Conservation (phyloP, 2,797 vertebrate species). For the Hybognathus amarus region DNA sequence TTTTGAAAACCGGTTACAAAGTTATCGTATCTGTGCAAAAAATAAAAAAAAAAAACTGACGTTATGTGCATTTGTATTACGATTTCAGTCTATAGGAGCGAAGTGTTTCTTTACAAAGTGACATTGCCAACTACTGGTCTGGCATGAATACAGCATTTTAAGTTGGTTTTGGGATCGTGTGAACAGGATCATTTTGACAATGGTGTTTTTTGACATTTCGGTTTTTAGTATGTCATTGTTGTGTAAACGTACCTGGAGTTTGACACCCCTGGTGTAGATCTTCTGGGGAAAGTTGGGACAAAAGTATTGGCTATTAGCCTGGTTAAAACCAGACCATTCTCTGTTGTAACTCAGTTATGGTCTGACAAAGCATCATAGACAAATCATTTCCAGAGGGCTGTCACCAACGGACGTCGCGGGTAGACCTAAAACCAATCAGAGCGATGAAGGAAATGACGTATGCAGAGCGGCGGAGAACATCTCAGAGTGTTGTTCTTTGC, state of each 20-base stretch:
- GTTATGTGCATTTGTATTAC: neutral
- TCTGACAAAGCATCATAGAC: too few species aligned
- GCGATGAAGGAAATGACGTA: too few species aligned
- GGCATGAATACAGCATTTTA: neutral
- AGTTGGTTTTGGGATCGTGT: neutral
- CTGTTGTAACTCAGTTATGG: too few species aligned
- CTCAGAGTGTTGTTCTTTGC: too few species aligned
- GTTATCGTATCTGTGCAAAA: neutral
- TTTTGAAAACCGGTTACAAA: neutral
- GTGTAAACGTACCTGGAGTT: neutral
- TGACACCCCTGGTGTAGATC: neutral
- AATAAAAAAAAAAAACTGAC: neutral
- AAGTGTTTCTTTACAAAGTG: neutral
- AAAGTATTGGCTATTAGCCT: neutral
- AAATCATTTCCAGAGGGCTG: too few species aligned
- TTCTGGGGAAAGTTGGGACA: fast-evolving
- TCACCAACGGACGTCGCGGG: too few species aligned
- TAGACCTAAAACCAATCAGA: too few species aligned
- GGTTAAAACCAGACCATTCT: too few species aligned
- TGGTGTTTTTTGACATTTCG: neutral
- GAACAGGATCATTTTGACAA: neutral
- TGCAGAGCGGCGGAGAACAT: too few species aligned
- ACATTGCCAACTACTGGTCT: neutral
- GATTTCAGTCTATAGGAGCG: fast-evolving
- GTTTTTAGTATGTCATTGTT: neutral